Conservation (phyloP, 2,797 vertebrate genomes). For the Crocidura indochinensis region DNA sequence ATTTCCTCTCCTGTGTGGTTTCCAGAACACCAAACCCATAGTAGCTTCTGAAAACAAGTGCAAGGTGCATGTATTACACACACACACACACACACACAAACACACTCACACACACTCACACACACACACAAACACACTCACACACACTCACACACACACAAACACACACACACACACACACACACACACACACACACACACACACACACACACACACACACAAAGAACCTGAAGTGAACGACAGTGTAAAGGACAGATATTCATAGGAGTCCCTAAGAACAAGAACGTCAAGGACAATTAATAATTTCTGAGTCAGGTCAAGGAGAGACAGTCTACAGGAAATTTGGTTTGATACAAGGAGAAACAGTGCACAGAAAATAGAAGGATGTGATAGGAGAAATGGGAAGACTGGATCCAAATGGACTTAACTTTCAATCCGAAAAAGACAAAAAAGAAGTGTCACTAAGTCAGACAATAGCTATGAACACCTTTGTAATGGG, state of each 20-base stretch:
- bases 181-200: no score
- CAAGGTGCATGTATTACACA: not conserved
- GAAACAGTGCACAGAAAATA: no score
- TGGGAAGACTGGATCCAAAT: not conserved
- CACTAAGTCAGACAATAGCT: not conserved
- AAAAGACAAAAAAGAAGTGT: slow-evolving; percentile 41
- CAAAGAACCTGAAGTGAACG: not conserved
- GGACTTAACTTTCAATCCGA: slow-evolving; percentile 23
- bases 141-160: no score
- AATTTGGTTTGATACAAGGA: not conserved
- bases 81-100: no score
- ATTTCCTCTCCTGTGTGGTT: no score
- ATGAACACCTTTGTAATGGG: not conserved
- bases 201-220: no score
- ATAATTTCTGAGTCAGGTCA: slow-evolving; percentile 24
- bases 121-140: no score
- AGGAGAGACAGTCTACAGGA: not conserved
- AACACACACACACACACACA: no score
- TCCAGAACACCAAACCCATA: not conserved
- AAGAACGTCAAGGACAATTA: not conserved
- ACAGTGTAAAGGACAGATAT: slow-evolving; percentile 7
- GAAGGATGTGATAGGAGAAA: not conserved
- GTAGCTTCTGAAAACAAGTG: slow-evolving; percentile 37
- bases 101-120: no score
- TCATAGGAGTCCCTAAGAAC: slow-evolving; percentile 13